Evolutionary conservation across 64 coral and sea anemone genomes (phyloP).

Genomic region (Platygyra sinensis): DNA sequence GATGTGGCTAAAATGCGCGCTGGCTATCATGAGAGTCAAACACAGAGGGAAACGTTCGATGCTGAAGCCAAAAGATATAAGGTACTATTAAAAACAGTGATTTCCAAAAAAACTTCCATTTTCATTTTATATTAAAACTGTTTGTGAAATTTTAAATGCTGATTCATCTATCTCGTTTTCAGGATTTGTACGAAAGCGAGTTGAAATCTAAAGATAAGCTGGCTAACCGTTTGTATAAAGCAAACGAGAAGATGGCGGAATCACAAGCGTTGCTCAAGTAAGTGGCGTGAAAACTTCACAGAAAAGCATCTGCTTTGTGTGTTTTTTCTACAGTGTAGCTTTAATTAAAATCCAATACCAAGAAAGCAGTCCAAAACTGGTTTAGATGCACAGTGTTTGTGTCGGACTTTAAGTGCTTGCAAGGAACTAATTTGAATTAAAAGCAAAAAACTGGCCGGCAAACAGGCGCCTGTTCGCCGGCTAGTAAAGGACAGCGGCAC

Average conservation of each 20-base stretch:
- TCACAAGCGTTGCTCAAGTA: constrained; percentile 86
- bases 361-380: too few species aligned
- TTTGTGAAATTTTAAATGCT: neutral
- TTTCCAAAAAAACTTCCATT: neutral
- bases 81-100: constrained; percentile 10
- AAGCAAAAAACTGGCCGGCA: too few species aligned
- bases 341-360: too few species aligned
- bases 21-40: constrained; percentile 64
- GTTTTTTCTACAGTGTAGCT: too few species aligned
- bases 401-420: too few species aligned
- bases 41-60: constrained; percentile 66
- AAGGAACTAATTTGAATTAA: too few species aligned
- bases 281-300: neutral
- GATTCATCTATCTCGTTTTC: neutral
- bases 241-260: constrained; percentile 82
- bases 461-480: too few species aligned
- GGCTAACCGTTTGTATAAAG: constrained; percentile 64
- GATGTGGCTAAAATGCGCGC: constrained; percentile 66
- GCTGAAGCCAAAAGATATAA: constrained; percentile 85
- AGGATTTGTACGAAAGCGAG: constrained; percentile 86
- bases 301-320: neutral
- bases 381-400: too few species aligned
- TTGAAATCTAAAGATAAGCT: constrained; percentile 85
- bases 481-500: too few species aligned
- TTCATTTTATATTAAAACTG: neutral